Conservation (phyloP, 92 coral and sea anemone species). For the Ricordea florida region DNA sequence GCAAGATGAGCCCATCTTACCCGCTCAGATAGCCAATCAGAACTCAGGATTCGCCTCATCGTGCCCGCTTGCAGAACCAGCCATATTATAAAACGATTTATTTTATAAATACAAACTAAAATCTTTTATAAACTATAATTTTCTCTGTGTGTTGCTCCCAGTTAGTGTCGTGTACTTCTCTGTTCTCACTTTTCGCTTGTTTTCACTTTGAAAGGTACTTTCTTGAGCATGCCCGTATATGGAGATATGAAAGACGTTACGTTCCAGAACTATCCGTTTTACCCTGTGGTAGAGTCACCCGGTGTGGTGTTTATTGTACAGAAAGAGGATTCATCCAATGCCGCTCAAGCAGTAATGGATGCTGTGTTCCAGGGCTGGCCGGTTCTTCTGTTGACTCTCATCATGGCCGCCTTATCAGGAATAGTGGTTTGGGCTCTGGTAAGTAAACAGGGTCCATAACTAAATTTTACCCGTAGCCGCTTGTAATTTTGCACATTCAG, state of each 20-base stretch:
- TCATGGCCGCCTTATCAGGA: conserved; percentile 98
- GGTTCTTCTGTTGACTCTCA: conserved; percentile 85
- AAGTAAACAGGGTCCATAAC: not conserved
- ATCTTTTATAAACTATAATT: too few species aligned
- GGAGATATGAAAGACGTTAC: conserved; percentile 96
- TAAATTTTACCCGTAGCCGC: not conserved
- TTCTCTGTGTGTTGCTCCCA: too few species aligned
- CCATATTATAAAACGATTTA: too few species aligned
- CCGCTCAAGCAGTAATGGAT: conserved; percentile 97
- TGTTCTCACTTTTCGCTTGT: too few species aligned
- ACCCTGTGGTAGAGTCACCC: conserved; percentile 97
- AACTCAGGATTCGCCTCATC: too few species aligned
- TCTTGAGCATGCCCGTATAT: conserved; percentile 90
- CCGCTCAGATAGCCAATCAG: too few species aligned
- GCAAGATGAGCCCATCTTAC: too few species aligned
- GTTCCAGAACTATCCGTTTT: conserved; percentile 85
- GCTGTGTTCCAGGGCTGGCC: conserved; percentile 99
- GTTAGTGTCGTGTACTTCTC: too few species aligned
- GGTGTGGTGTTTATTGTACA: conserved; percentile 95
- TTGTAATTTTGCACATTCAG: too few species aligned
- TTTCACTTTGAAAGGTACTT: conserved; percentile 33
- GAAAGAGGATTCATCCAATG: conserved; percentile 89
- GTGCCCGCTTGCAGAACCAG: too few species aligned
- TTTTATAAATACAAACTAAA: too few species aligned
- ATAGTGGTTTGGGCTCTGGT: conserved; percentile 99